Percentiles rank a stretch among this genome's conserved stretches.
Conservation (phyloP, 2,113 vertebrate species). For the Himantopus leucocephalus region DNA sequence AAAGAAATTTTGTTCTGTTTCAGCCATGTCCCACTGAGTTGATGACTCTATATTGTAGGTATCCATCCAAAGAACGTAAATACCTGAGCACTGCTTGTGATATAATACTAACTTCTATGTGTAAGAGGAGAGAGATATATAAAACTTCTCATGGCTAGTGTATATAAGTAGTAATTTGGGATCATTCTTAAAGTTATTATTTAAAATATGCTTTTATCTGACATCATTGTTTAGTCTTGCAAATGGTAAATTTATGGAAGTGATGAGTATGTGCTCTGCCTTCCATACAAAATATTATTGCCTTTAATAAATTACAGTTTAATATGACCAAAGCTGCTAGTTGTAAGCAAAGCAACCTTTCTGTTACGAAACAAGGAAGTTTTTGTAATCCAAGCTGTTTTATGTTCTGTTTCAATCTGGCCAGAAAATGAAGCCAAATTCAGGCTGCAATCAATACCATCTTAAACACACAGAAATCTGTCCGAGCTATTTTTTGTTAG, state of each 20-base stretch:
- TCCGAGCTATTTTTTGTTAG: neutral
- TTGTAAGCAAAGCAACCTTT: neutral
- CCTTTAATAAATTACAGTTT: neutral
- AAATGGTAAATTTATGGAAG: neutral
- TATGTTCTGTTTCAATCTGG: neutral
- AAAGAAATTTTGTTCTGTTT: neutral
- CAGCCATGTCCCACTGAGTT: neutral
- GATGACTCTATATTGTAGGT: neutral
- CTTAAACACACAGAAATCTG: neutral
- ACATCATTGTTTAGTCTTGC: neutral
- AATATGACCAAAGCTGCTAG: neutral
- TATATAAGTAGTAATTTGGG: neutral
- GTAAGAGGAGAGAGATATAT: neutral
- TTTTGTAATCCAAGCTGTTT: neutral
- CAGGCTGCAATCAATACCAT: neutral
- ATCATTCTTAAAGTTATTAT: neutral
- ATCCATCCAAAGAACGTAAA: neutral
- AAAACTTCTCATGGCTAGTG: neutral
- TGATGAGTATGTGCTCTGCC: neutral
- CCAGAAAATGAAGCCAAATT: neutral
- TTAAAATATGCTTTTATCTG: neutral
- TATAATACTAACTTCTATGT: neutral
- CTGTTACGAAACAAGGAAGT: neutral
- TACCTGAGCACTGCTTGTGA: neutral
- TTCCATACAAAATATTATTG: neutral